A percentile compares a stretch with the other conserved stretches of the same genome.
These are phyloP conservation scores for Druceiella hillmani DNA, from an alignment of 2,888 invertebrate species.

Conservation along the genomic window DNA sequence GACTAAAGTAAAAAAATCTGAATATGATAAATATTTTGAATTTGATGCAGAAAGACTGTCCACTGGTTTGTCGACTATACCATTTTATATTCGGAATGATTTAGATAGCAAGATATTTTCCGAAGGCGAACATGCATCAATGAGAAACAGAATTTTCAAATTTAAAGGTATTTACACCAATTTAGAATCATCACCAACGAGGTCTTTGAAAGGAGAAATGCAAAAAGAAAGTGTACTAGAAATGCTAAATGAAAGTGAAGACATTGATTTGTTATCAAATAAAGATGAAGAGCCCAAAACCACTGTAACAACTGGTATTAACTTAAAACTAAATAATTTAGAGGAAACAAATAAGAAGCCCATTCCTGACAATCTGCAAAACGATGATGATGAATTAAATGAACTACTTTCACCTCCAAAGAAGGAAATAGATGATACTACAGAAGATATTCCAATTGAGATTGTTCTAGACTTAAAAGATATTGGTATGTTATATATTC, in stretches of 20 bases:
- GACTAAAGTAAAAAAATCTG: constrained; percentile 32
- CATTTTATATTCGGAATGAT: constrained; percentile 41
- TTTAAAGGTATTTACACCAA: constrained; percentile 42
- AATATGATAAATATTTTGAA: constrained; percentile 45
- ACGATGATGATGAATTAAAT: too few relatives aligned
- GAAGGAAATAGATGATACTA: too few relatives aligned
- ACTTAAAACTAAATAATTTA: too few relatives aligned
- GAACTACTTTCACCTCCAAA: too few relatives aligned
- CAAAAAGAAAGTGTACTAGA: constrained; percentile 30
- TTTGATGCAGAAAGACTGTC: constrained; percentile 39
- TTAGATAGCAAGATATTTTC: constrained; percentile 34
- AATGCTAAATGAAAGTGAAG: constrained; percentile 12
- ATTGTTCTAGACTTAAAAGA: too few relatives aligned
- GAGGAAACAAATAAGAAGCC: too few relatives aligned
- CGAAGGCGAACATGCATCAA: constrained; percentile 36
- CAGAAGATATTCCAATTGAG: too few relatives aligned
- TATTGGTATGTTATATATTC: too few relatives aligned
- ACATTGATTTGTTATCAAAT: background rate
- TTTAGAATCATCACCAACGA: constrained; percentile 30
- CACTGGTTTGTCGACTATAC: constrained; percentile 37
- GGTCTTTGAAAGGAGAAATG: constrained; percentile 31
- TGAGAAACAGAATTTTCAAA: constrained; percentile 39
- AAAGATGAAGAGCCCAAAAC: background rate
- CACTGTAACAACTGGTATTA: background rate
- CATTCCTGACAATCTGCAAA: too few relatives aligned